A percentile compares a stretch with the other conserved stretches of the same genome.
phyloP scores from a whole-genome alignment of 2,113 vertebrate species.

The Amblyornis subalaris region DNA sequence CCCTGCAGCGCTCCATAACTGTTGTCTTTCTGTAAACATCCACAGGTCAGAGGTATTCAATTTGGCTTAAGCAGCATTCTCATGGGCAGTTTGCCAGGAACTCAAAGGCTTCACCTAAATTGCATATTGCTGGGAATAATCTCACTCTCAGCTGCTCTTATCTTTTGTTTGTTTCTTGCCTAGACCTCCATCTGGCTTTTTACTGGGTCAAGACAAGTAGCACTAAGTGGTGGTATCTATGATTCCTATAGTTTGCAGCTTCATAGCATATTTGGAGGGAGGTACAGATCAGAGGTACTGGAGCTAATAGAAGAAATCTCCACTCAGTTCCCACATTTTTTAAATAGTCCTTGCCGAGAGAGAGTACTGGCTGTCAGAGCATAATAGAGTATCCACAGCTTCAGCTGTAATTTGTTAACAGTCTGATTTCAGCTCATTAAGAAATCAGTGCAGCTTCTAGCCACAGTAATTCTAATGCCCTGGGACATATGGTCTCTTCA shows the following conservation, averaged over 20 bases:
- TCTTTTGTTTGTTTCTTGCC: neutral
- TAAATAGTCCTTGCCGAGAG: neutral
- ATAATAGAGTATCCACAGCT: neutral
- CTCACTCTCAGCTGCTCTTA: neutral
- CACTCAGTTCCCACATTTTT: neutral
- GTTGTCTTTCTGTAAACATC: neutral
- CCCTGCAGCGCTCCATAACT: neutral
- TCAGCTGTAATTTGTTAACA: neutral
- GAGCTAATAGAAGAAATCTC: neutral
- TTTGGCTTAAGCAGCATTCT: neutral
- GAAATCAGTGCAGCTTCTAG: neutral
- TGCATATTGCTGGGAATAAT: neutral
- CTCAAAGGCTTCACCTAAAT: neutral
- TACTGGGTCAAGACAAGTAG: neutral
- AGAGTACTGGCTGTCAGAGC: neutral
- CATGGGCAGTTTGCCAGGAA: neutral
- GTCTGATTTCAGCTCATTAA: neutral
- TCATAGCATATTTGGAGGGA: neutral
- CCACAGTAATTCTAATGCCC: neutral
- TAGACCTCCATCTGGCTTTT: neutral
- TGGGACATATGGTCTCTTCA: neutral
- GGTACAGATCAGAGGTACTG: neutral
- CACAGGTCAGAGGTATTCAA: neutral
- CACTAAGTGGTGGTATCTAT: neutral
- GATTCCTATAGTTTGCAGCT: neutral